Conservation (phyloP, 2,888 invertebrate species). For the Chouioia cunea region DNA sequence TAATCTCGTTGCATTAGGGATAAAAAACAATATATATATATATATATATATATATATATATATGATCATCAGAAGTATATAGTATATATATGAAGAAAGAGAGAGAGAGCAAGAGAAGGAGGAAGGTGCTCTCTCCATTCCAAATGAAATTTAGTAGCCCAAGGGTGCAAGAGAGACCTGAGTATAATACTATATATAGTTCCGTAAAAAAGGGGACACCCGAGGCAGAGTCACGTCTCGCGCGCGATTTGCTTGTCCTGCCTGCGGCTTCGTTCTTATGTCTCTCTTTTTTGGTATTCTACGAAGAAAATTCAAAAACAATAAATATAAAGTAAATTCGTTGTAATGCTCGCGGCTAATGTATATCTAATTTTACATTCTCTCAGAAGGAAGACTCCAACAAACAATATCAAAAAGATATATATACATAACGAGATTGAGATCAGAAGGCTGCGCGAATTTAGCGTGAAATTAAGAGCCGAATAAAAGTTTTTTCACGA, state of each 20-base stretch:
- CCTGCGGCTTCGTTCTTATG: too few relatives aligned
- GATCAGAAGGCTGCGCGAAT: not conserved
- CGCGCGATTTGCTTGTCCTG: constrained; percentile 37
- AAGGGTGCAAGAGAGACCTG: constrained; percentile 5
- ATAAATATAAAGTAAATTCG: too few relatives aligned
- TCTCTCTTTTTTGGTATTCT: too few relatives aligned
- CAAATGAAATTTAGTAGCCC: constrained; percentile 45
- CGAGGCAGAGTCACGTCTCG: constrained; percentile 31
- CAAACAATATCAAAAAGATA: constrained; percentile 18
- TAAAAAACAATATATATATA: too few relatives aligned
- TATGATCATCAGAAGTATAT: too few relatives aligned
- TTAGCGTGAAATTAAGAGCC: constrained; percentile 17
- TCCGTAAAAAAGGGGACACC: constrained; percentile 18
- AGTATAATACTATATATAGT: constrained; percentile 18
- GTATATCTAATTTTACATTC: too few relatives aligned
- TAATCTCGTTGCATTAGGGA: too few relatives aligned
- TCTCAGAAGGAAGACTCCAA: not conserved
- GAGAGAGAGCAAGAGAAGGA: not conserved
- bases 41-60: too few relatives aligned
- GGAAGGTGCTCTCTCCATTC: not conserved
- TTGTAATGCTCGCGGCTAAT: too few relatives aligned
- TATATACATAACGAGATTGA: not conserved
- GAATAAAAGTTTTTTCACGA: constrained; percentile 4
- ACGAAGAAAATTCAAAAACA: too few relatives aligned
- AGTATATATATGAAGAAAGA: not conserved